Base-by-base conservation (phyloP, 2,797 vertebrate species). In the Sebastes itinus region DNA sequence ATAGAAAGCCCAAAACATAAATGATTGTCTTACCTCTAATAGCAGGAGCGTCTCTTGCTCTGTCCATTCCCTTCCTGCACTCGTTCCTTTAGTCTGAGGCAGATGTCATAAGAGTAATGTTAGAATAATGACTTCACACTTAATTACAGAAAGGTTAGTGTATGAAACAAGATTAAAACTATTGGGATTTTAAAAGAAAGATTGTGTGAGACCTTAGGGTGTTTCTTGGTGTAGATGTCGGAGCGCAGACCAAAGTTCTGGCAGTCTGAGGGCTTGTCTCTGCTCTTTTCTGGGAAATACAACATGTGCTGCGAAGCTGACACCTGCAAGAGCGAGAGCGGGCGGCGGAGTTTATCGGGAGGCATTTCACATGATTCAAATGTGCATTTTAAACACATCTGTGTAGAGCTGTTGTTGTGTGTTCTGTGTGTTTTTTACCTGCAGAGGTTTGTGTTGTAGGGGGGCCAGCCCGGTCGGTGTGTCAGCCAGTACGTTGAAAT, bases 251-350 rank as follows among this genome's bases (percentile, higher is more conserved):
- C 98, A 4, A 99, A 99, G 93, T 97, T 99, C 91, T 98, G 98
- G 78, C 97, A 93, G 88, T 99, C 98, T 33, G 95, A 95, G 1
- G 98, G 97, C 77, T 99, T 99, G 85, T 99, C 98, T 92, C 96
- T 96, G 90, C 93, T 96, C 66, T 96, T 98, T 85, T 99, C 98
- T 14, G 97, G 98, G 90, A 99, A 99, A 92, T 93, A 97, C 89
- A 99, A 87, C 98, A 99, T 99, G 90, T 99, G 98, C 90, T 99
- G 98, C 65, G 98, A 97, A 80, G 98, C 97, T 2, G 98, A 96
- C 42, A 99, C 94, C 98, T 99, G 84, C 13, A 20, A 20, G n/a
- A 71, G 64, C 5, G 30, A 42, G 23, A 79, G 64, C 5, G 28
- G 1, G 23, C 1, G 28, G 38, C 12, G 62, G n/a, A 54, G 25